These are phyloP conservation scores for Pristionchus entomophagus DNA, from an alignment of 2,888 invertebrate species.

Conservation along the genomic window DNA sequence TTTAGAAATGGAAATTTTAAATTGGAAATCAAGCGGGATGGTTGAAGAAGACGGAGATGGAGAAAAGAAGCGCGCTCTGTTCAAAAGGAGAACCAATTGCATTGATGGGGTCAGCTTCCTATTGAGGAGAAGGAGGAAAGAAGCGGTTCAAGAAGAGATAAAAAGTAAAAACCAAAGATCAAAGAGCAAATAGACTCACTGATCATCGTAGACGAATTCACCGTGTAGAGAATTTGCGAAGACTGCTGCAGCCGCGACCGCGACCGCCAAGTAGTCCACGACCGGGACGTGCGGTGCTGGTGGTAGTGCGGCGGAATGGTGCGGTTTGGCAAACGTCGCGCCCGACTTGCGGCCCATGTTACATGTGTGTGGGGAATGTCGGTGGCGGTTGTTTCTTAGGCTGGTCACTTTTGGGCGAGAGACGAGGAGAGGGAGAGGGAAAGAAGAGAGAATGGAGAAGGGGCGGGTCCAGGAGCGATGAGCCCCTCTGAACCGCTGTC, in stretches of 20 bases:
- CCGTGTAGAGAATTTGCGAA: constrained; percentile 55
- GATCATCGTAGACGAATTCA: constrained; percentile 64
- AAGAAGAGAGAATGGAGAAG: not conserved
- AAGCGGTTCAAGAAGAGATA: not conserved
- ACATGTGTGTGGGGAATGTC: not conserved
- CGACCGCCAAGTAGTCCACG: constrained; percentile 50
- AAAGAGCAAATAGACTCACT: constrained; percentile 50
- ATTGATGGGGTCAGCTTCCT: constrained; percentile 27
- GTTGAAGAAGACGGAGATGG: not conserved
- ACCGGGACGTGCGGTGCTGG: not conserved
- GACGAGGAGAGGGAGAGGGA: not conserved
- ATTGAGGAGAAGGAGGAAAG: not conserved
- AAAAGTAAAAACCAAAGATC: not conserved
- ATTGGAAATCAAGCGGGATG: not conserved
- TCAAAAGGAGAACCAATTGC: constrained; percentile 1
- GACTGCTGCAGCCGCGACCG: constrained; percentile 48
- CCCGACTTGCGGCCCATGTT: not conserved
- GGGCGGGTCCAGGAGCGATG: not conserved
- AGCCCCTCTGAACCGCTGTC: too few species aligned
- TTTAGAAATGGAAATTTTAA: too few species aligned
- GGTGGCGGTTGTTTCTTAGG: not conserved
- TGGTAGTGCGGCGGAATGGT: not conserved
- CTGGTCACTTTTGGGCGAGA: constrained; percentile 19
- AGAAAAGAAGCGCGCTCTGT: constrained; percentile 8
- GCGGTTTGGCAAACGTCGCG: constrained; percentile 5